Conservation (phyloP, 1,140 invertebrate species). For the Rhagoletis zephyria region DNA sequence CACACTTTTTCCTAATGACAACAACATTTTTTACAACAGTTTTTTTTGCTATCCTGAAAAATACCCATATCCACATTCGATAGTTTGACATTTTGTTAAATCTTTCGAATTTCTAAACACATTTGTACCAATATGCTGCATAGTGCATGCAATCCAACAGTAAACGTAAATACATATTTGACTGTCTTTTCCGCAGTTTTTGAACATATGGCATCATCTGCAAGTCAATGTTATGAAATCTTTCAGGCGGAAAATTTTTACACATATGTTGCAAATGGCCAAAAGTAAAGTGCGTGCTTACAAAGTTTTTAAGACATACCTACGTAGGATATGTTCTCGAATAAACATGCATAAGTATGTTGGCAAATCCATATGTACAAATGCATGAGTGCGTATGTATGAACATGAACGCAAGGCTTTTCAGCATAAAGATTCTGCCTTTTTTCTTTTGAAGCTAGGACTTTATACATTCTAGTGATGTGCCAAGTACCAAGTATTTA, state of each 20-base stretch:
- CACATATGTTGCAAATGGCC: conserved; percentile 50
- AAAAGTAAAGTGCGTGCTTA: conserved; percentile 40
- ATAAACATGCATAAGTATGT: neutral
- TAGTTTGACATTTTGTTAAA: no score
- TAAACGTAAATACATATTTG: neutral
- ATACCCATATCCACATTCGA: no score
- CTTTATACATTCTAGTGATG: neutral
- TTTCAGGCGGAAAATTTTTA: conserved; percentile 39
- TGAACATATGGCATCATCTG: conserved; percentile 39
- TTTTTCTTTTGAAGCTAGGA: conserved; percentile 5
- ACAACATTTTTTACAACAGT: no score
- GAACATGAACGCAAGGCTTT: conserved; percentile 1
- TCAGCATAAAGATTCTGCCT: conserved; percentile 1
- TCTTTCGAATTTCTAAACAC: neutral
- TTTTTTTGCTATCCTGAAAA: no score
- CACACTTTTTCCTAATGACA: no score
- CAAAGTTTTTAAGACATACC: conserved; percentile 10
- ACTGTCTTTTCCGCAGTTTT: neutral
- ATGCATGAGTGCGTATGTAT: neutral
- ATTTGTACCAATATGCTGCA: neutral
- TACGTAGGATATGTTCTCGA: no score
- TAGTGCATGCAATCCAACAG: neutral
- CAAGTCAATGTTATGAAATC: conserved; percentile 46
- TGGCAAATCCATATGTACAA: neutral
- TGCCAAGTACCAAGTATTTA: no score